Evolutionary conservation across 2,113 vertebrate species (phyloP).

Genomic region (Sterrhoptilus dennistouni): DNA sequence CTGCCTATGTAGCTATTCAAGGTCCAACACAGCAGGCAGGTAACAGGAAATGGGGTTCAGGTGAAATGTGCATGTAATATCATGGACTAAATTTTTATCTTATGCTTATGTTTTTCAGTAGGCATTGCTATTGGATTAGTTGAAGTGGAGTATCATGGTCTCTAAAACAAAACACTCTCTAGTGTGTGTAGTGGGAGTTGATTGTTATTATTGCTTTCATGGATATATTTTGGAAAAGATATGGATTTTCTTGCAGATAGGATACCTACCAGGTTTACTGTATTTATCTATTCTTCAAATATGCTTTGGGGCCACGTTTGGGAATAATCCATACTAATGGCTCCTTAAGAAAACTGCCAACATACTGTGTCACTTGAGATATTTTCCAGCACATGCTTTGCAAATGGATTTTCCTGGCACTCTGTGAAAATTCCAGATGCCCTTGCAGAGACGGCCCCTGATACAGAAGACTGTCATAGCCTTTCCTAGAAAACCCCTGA

Average conservation of each 20-base stretch:
- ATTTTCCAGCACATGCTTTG: neutral
- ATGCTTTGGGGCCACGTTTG: accelerated
- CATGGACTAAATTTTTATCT: neutral
- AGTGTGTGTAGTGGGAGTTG: accelerated
- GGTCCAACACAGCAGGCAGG: accelerated
- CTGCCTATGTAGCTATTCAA: neutral
- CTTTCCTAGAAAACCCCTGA: neutral
- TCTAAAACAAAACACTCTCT: neutral
- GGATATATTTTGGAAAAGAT: neutral
- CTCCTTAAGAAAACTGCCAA: neutral
- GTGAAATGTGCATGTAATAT: neutral
- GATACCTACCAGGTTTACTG: neutral
- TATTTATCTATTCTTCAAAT: neutral
- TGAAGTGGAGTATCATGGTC: neutral
- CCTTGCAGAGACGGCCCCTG: neutral
- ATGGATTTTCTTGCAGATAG: neutral
- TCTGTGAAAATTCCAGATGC: neutral
- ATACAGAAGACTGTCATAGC: neutral
- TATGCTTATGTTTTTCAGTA: neutral
- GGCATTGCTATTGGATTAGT: neutral
- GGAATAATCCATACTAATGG: neutral
- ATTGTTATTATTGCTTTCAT: neutral
- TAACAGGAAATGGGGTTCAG: neutral
- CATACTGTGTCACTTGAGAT: neutral
- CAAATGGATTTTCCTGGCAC: neutral